These are phyloP conservation scores for Ethmia dodecea DNA, from an alignment of 2,888 invertebrate species.

Conservation along the genomic window DNA sequence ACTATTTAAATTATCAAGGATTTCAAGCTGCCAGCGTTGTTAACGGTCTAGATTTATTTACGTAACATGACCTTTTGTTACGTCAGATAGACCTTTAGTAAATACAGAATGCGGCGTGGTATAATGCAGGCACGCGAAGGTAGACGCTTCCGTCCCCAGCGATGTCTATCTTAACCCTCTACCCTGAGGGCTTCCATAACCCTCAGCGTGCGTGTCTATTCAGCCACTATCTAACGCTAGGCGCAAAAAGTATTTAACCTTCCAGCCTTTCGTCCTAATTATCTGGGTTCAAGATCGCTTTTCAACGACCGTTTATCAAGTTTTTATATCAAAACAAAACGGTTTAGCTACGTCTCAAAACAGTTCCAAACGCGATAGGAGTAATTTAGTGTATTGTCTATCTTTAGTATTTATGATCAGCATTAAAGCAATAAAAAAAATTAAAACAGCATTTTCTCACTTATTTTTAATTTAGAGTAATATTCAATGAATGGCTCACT, in stretches of 20 bases:
- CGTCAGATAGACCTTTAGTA: constrained; percentile 6
- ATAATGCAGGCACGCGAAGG: constrained; percentile 17
- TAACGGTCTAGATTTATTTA: constrained; percentile 8
- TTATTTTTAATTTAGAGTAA: too few species aligned
- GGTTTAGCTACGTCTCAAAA: too few species aligned
- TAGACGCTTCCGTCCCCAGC: constrained; percentile 15
- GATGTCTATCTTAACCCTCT: constrained; percentile 16
- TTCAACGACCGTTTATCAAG: constrained; percentile 1
- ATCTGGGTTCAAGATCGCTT: background rate
- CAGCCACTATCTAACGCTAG: constrained; percentile 1
- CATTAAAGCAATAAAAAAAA: too few species aligned
- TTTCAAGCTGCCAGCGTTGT: background rate
- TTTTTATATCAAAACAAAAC: background rate
- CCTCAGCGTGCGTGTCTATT: constrained; percentile 7
- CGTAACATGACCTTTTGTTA: constrained; percentile 11
- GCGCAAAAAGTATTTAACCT: background rate
- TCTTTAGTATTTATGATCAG: too few species aligned
- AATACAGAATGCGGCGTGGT: constrained; percentile 12
- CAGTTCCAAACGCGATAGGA: too few species aligned
- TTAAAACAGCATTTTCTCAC: too few species aligned
- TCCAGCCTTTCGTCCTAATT: background rate
- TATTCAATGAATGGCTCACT: too few species aligned
- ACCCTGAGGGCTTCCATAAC: constrained; percentile 2
- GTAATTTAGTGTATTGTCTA: too few species aligned
- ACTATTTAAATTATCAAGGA: background rate